Percentiles rank a stretch among this genome's conserved stretches.
These are phyloP conservation scores for Tiliacea aurago DNA, from an alignment of 2,888 invertebrate genomes.

Conservation along the genomic window DNA sequence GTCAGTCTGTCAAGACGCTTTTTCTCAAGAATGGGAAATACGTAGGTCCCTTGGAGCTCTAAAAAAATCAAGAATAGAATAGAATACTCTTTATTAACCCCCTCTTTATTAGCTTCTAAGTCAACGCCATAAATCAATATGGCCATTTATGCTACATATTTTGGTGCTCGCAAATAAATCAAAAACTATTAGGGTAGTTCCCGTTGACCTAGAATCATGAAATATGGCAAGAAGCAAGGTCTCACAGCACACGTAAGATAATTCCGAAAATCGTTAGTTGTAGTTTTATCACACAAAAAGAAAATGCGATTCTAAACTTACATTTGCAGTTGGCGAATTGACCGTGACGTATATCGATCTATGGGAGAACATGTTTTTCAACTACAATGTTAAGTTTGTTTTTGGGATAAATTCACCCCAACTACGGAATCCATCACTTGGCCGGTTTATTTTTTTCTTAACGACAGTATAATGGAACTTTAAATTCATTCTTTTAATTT, in stretches of 20 bases:
- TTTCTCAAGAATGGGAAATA: neutral
- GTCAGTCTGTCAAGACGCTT: neutral
- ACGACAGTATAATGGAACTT: neutral
- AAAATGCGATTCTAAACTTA: no score
- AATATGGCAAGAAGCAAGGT: no score
- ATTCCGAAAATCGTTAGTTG: neutral
- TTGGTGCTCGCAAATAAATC: neutral
- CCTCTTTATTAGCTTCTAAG: no score
- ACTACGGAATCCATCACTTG: neutral
- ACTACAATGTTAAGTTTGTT: neutral
- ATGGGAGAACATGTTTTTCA: neutral
- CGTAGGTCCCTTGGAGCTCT: neutral
- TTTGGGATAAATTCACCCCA: neutral
- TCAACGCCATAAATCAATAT: neutral
- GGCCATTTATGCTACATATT: neutral
- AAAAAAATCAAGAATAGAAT: no score
- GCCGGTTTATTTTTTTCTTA: neutral
- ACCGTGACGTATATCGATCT: neutral
- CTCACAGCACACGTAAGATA: no score
- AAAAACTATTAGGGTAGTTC: neutral
- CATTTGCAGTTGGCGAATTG: neutral
- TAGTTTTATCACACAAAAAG: neutral
- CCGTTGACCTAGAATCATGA: no score
- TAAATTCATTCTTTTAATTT: neutral
- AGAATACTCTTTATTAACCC: no score